Percentiles rank a stretch among this genome's conserved stretches.
Conservation (phyloP, 2,797 vertebrate species). For the Leptodactylus fallax region DNA sequence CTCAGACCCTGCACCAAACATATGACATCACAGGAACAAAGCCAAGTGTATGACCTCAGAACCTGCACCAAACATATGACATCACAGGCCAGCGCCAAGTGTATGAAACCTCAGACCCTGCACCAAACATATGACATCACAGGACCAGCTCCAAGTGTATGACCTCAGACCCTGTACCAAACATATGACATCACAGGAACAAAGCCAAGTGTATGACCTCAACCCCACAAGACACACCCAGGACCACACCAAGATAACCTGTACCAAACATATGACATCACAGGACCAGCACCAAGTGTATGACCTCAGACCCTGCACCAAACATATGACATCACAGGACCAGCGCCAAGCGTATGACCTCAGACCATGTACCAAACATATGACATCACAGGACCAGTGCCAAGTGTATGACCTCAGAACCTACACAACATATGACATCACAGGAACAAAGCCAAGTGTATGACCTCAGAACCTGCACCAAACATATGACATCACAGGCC, state of each 20-base stretch:
- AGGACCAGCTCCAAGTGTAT: not conserved
- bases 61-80: not conserved
- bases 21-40: too few species aligned
- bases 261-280: too few species aligned
- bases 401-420: not conserved
- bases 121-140: not conserved
- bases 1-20: too few species aligned
- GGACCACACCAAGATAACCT: too few species aligned
- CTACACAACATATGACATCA: not conserved
- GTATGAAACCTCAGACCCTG: too few species aligned
- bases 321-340: too few species aligned
- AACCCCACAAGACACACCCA: too few species aligned
- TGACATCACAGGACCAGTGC: not conserved
- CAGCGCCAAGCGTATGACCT: not conserved
- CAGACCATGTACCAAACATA: not conserved
- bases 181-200: not conserved
- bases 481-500: not conserved
- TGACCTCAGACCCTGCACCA: not conserved
- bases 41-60: not conserved
- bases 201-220: too few species aligned
- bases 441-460: not conserved
- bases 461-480: not conserved
- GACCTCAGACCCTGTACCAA: not conserved
- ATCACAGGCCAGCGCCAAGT: not conserved
- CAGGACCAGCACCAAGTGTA: too few species aligned